These are phyloP conservation scores for Holacanthella duospinosa DNA, from an alignment of 2,888 invertebrate species.

Conservation along the genomic window DNA sequence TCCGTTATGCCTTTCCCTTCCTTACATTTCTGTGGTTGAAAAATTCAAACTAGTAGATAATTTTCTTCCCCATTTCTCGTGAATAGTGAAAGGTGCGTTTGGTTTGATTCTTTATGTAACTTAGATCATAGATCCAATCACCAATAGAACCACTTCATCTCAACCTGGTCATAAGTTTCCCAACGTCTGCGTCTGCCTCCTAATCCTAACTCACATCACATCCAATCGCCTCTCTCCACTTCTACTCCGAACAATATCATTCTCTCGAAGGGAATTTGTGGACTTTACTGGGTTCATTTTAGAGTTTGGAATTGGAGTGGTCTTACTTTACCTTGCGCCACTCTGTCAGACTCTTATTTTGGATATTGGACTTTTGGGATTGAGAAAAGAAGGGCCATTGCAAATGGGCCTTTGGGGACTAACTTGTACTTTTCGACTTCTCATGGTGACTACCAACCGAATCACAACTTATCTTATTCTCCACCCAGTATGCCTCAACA, in stretches of 20 bases:
- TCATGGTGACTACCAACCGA: conserved; percentile 19
- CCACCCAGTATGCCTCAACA: too few species aligned
- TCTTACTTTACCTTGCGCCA: neutral
- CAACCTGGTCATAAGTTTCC: too few species aligned
- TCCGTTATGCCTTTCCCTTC: conserved; percentile 11
- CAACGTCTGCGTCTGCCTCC: too few species aligned
- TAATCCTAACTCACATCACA: neutral
- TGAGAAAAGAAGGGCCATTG: conserved; percentile 25
- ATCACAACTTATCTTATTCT: conserved; percentile 14
- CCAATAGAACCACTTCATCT: too few species aligned
- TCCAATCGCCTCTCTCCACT: neutral
- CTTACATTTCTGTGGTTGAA: neutral
- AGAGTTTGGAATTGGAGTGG: neutral
- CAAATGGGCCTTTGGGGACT: conserved; percentile 34
- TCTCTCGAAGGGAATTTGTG: neutral
- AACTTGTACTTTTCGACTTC: conserved; percentile 25
- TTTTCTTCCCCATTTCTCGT: conserved; percentile 4
- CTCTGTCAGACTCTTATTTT: conserved; percentile 16
- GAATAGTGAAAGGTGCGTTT: neutral
- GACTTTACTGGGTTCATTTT: neutral
- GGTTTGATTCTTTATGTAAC: neutral
- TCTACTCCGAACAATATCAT: neutral
- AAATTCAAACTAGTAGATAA: neutral
- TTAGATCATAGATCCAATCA: neutral
- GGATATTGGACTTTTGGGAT: conserved; percentile 36